A percentile compares a stretch with the other conserved stretches of the same genome.
These are phyloP conservation scores for Rhyacichthys aspro DNA, from an alignment of 2,797 vertebrate species.

Conservation along the genomic window DNA sequence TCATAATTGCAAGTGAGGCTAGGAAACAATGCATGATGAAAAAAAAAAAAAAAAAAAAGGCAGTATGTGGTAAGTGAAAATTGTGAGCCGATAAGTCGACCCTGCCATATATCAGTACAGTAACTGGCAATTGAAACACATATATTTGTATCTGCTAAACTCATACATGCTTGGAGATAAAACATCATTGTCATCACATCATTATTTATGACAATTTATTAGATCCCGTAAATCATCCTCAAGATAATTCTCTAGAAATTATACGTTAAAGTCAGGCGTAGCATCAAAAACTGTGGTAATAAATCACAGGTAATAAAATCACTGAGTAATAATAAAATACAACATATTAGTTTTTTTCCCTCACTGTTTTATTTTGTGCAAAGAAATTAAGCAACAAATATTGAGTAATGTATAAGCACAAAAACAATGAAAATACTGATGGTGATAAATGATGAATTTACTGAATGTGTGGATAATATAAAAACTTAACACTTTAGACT, in stretches of 20 bases:
- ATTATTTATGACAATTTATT: background rate
- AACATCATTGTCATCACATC: background rate
- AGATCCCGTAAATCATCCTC: background rate
- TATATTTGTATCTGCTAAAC: too few relatives aligned
- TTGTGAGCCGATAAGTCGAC: too few relatives aligned
- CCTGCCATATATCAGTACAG: too few relatives aligned
- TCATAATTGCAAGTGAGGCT: slow-evolving; percentile 63
- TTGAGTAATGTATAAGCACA: too few relatives aligned
- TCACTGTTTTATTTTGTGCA: too few relatives aligned
- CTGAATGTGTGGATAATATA: too few relatives aligned
- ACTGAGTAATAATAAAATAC: too few relatives aligned
- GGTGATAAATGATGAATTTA: too few relatives aligned
- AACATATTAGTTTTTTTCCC: background rate
- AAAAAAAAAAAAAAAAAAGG: slow-evolving; percentile 12
- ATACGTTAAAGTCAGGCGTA: background rate
- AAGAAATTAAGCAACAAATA: too few relatives aligned
- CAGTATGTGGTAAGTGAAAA: slow-evolving; percentile 10
- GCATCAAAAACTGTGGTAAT: background rate
- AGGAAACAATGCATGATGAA: slow-evolving; percentile 31
- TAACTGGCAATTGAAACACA: too few relatives aligned
- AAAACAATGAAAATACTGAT: too few relatives aligned
- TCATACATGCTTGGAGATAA: too few relatives aligned
- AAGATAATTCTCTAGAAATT: background rate
- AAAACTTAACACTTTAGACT: background rate
- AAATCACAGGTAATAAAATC: background rate